A percentile compares a stretch with the other conserved stretches of the same genome.
These are phyloP conservation scores for Ochropleura plecta DNA, from an alignment of 2,888 invertebrate species.

Conservation along the genomic window DNA sequence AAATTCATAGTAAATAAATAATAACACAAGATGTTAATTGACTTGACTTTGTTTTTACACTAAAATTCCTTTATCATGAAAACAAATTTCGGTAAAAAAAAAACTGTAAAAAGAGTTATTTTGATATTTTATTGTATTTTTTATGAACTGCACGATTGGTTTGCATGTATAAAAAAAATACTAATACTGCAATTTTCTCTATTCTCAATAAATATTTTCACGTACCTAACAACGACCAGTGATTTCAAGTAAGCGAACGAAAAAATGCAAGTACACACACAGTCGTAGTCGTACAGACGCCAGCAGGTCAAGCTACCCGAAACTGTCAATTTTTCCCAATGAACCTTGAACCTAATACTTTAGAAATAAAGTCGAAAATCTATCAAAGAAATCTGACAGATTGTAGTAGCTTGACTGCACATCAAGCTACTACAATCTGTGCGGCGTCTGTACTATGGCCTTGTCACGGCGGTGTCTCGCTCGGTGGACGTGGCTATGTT, in stretches of 20 bases:
- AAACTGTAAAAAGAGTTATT: constrained; percentile 14
- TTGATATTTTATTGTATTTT: constrained; percentile 25
- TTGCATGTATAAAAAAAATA: constrained; percentile 23
- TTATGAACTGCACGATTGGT: constrained; percentile 26
- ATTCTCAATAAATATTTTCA: constrained; percentile 18
- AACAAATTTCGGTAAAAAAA: constrained; percentile 23
- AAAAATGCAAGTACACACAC: too few relatives aligned
- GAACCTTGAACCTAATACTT: too few relatives aligned
- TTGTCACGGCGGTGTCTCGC: too few relatives aligned
- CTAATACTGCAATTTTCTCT: not conserved
- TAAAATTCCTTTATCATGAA: constrained; percentile 6
- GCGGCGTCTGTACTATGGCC: too few relatives aligned
- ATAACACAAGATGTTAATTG: not conserved
- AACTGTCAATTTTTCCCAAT: too few relatives aligned
- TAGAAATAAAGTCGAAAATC: too few relatives aligned
- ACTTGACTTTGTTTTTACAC: not conserved
- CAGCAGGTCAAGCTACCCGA: too few relatives aligned
- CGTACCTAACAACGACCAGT: not conserved
- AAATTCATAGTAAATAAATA: constrained; percentile 33
- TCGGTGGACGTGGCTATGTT: too few relatives aligned
- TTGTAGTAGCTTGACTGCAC: too few relatives aligned
- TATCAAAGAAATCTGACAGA: too few relatives aligned
- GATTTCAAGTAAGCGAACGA: constrained; percentile 24
- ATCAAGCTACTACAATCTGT: too few relatives aligned
- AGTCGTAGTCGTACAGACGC: too few relatives aligned